Percentiles rank a stretch among this genome's conserved stretches.
Evolutionary conservation across 2,113 vertebrate species (phyloP).

Genomic region (Phylloscopus trochiloides): DNA sequence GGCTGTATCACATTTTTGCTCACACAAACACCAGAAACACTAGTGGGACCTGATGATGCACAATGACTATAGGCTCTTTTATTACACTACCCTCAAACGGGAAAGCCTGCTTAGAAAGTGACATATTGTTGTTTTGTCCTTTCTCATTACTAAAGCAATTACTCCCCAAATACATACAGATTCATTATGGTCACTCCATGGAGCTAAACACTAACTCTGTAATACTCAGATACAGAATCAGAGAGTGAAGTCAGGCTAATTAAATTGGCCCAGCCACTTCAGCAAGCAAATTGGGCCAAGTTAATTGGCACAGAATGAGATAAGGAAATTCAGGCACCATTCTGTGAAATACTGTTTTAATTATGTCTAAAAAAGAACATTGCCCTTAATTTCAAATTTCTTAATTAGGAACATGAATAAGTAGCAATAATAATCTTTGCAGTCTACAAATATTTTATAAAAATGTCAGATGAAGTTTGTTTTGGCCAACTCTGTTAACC

Average conservation of each 20-base stretch:
- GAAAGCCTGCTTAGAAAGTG: background rate
- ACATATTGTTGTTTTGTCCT: slow-evolving; percentile 3
- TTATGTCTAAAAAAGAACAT: slow-evolving; percentile 49
- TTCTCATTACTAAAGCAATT: slow-evolving; percentile 22
- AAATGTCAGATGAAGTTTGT: background rate
- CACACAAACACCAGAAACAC: rapidly evolving
- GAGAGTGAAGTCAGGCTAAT: slow-evolving; percentile 45
- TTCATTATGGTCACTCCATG: background rate
- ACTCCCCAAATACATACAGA: background rate
- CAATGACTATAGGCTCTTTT: background rate
- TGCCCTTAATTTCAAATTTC: slow-evolving; percentile 40
- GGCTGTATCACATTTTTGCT: background rate
- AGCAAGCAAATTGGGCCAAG: slow-evolving; percentile 33
- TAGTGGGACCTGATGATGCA: background rate
- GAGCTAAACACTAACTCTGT: background rate
- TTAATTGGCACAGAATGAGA: slow-evolving; percentile 47
- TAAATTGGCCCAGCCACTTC: slow-evolving; percentile 46
- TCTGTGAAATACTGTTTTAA: slow-evolving; percentile 67
- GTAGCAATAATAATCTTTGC: slow-evolving; percentile 14
- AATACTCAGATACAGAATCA: slow-evolving; percentile 27
- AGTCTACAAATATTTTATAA: slow-evolving; percentile 4
- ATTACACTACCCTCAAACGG: background rate
- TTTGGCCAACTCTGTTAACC: background rate
- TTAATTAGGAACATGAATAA: slow-evolving; percentile 64
- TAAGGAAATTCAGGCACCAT: slow-evolving; percentile 37